Conservation (phyloP, 2,113 vertebrate genomes). For the Gobio gobio region DNA sequence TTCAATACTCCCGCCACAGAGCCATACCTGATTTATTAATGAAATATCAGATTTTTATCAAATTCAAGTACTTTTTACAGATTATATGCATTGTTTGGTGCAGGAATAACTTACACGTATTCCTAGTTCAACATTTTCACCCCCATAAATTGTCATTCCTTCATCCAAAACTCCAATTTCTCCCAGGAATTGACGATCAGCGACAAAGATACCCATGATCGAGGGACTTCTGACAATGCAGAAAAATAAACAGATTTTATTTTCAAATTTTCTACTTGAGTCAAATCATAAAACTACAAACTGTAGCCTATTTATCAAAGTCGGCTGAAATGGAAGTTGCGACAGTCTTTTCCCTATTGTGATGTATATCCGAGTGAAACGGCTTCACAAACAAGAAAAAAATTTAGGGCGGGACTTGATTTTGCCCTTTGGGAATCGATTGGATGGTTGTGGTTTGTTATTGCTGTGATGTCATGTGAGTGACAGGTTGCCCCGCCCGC, state of each 20-base stretch:
- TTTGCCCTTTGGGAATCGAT: too few relatives aligned
- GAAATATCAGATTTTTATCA: neutral
- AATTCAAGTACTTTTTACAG: neutral
- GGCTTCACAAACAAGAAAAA: too few relatives aligned
- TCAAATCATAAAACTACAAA: neutral
- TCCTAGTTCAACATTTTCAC: constrained; percentile 93
- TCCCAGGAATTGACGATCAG: constrained; percentile 87
- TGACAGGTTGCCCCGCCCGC: neutral
- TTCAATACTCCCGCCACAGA: constrained; percentile 83
- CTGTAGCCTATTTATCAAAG: neutral
- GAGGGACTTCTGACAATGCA: constrained; percentile 82
- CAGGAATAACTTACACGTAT: constrained; percentile 82
- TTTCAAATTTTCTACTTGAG: neutral
- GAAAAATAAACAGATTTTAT: neutral
- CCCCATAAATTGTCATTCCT: constrained; percentile 94
- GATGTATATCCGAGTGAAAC: too few relatives aligned
- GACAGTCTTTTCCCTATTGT: neutral
- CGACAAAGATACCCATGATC: constrained; percentile 92
- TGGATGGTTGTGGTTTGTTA: too few relatives aligned
- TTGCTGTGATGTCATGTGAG: too few relatives aligned
- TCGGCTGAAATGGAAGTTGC: too few relatives aligned
- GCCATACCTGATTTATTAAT: constrained; percentile 74
- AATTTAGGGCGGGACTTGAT: too few relatives aligned
- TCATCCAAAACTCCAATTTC: constrained; percentile 93
- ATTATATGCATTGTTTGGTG: neutral